A percentile compares a stretch with the other conserved stretches of the same genome.
These are phyloP conservation scores for Eospalax fontanierii DNA, from an alignment of 2,797 vertebrate species.

Conservation along the genomic window DNA sequence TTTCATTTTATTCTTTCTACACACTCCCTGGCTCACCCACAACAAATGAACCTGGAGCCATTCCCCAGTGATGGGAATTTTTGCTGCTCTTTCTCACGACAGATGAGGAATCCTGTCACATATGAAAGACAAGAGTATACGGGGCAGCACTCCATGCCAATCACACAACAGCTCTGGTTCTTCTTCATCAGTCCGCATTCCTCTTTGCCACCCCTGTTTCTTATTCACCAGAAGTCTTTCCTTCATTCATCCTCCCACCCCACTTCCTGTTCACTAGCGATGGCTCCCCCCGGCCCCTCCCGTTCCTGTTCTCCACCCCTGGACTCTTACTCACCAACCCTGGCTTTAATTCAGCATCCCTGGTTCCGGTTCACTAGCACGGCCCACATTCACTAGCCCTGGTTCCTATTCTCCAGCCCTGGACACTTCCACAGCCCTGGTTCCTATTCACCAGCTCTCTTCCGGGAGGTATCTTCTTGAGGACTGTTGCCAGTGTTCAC, in stretches of 20 bases:
- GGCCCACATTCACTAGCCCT: no score
- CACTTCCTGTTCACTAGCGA: no score
- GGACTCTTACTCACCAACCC: no score
- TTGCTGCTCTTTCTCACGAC: background rate
- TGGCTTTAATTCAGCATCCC: no score
- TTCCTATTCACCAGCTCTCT: background rate
- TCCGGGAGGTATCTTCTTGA: background rate
- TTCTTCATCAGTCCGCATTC: background rate
- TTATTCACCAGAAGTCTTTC: no score
- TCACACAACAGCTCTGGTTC: background rate
- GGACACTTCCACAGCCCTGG: no score
- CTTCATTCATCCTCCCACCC: no score
- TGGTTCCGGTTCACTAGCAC: no score
- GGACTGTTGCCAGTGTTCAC: background rate
- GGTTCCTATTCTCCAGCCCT: no score
- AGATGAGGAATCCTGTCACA: background rate
- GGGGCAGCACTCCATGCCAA: background rate
- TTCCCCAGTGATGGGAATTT: background rate
- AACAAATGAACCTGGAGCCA: background rate
- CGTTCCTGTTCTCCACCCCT: no score
- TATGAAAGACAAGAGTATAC: background rate
- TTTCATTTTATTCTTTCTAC: background rate
- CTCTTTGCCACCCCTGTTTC: accelerated
- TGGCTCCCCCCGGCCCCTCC: no score
- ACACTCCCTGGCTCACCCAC: background rate